phyloP scores from a whole-genome alignment of 2,888 invertebrate species.

The Scaptomyza caliginosa region DNA sequence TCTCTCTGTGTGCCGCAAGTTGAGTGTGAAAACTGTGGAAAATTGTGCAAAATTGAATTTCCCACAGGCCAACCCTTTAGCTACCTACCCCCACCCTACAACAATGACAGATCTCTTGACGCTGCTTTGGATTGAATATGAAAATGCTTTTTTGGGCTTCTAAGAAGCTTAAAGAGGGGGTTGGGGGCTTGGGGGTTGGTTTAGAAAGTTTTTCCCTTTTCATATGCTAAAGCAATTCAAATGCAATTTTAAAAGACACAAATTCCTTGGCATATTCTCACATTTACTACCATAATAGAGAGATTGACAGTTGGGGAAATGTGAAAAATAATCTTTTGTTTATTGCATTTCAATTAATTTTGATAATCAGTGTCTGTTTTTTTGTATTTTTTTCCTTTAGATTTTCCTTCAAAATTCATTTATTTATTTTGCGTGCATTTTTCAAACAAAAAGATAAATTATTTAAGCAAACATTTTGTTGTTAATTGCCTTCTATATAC shows the following conservation, averaged over 20 bases:
- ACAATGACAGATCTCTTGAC: conserved; percentile 3
- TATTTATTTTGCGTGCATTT: background rate
- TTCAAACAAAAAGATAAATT: background rate
- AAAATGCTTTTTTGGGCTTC: conserved; percentile 10
- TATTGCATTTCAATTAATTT: conserved; percentile 18
- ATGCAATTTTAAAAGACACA: conserved; percentile 36
- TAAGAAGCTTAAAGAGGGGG: too few species aligned
- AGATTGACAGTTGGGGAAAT: background rate
- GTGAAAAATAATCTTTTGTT: background rate
- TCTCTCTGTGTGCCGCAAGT: conserved; percentile 49
- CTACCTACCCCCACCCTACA: background rate
- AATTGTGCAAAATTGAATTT: conserved; percentile 64
- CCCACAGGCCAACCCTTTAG: conserved; percentile 35
- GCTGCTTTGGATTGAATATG: conserved; percentile 13
- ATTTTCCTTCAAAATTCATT: too few species aligned
- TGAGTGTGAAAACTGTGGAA: conserved; percentile 62
- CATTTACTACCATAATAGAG: conserved; percentile 3
- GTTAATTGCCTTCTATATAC: background rate
- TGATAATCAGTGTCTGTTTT: background rate
- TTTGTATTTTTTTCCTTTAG: background rate
- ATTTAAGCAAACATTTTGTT: background rate
- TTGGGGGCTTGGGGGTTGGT: background rate
- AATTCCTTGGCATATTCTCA: conserved; percentile 19
- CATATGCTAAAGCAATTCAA: conserved; percentile 29
- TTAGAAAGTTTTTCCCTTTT: conserved; percentile 1